Conservation (phyloP, 2,797 vertebrate species). For the Phataginus tricuspis region DNA sequence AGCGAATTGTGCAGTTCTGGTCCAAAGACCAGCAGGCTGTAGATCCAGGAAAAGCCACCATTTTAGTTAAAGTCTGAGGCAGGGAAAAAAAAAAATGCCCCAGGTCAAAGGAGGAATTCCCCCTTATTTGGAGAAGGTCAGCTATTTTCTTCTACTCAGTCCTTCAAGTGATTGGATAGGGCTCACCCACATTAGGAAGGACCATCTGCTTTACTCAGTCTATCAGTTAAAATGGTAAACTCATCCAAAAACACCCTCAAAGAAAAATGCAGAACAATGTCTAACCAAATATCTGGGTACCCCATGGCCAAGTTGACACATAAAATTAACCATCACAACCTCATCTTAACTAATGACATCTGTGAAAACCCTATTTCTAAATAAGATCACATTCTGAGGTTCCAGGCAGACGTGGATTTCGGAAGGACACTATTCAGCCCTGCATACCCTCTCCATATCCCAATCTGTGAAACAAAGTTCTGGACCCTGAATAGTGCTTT, state of each 20-base stretch:
- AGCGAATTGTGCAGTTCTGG: neutral
- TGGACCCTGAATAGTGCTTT: fast-evolving
- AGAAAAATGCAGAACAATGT: neutral
- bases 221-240: neutral
- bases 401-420: neutral
- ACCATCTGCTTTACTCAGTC: neutral
- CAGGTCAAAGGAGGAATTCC: neutral
- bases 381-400: neutral
- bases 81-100: neutral
- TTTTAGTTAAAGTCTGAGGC: neutral
- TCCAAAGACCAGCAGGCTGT: neutral
- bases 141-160: neutral
- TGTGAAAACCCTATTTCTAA: neutral
- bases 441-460: neutral
- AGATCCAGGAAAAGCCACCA: neutral
- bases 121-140: neutral
- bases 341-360: neutral
- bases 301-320: neutral
- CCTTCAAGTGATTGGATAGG: neutral
- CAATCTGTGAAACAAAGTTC: neutral
- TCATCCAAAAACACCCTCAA: neutral
- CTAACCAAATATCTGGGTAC: neutral
- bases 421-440: neutral
- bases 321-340: neutral
- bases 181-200: neutral